Conservation (phyloP, 2,113 vertebrate species). For the Neofelis nebulosa region DNA sequence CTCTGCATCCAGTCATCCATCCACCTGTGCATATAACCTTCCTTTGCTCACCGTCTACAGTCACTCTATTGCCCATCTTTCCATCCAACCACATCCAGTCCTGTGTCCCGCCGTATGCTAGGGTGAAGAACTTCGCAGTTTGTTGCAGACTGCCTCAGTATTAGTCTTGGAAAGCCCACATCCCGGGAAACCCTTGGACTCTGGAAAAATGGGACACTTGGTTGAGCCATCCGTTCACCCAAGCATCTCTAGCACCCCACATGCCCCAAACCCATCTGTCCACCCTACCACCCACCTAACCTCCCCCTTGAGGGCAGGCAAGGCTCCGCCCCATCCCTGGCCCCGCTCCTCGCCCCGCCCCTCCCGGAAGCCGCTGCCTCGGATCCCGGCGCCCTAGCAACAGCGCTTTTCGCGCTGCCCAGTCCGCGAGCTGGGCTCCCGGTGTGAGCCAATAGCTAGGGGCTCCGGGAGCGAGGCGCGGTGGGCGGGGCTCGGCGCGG, state of each 20-base stretch:
- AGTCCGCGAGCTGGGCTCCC: constrained; percentile 65
- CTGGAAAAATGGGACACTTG: background rate
- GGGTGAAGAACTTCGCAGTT: background rate
- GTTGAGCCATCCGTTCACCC: background rate
- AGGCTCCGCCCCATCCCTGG: background rate
- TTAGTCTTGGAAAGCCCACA: background rate
- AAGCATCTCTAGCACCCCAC: background rate
- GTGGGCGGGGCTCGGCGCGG: constrained; percentile 66
- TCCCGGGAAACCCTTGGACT: background rate
- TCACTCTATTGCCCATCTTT: background rate
- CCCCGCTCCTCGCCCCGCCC: background rate
- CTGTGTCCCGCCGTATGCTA: background rate
- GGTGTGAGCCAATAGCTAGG: constrained; percentile 77
- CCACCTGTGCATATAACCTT: background rate
- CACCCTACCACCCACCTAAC: background rate
- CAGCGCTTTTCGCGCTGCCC: constrained; percentile 68
- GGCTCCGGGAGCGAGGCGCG: constrained; percentile 22
- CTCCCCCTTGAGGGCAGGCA: accelerated
- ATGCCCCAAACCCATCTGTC: background rate
- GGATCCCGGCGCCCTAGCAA: constrained; percentile 81
- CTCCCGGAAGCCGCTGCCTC: constrained; percentile 27
- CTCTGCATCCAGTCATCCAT: background rate
- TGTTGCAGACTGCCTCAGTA: background rate
- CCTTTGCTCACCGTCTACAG: background rate
- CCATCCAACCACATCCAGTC: background rate